Evolutionary conservation across 2,113 vertebrate genomes (phyloP), one percentile per base, ranked within the genome.

Genomic region (Sula dactylatra): DNA sequence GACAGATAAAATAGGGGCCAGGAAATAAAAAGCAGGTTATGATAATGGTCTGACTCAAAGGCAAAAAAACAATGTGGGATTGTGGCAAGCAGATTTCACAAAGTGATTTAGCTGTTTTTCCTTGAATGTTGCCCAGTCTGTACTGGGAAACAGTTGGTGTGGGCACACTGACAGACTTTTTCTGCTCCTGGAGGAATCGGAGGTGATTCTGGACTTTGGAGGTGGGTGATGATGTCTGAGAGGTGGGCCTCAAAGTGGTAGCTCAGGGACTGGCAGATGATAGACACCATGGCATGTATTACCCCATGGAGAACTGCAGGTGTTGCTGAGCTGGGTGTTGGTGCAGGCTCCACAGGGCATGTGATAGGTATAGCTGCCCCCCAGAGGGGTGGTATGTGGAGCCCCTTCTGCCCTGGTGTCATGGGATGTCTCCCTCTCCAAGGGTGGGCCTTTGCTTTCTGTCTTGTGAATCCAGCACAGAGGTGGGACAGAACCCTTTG

Each of bases 301-400:
- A 55, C 8, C 3, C 14, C 12, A 4, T 13, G 27, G 40, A 81
- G 44, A 65, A 3, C 54, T 21, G 32, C 0, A 2, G 0, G 1
- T 70, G 34, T 49, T 65, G 44, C 34, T 10, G 27, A 50, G 47
- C 6, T 72, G 49, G 22, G 11, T 76, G 31, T 34, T 62, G 15
- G 15, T 34, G 9, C 15, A 58, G 77, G 59, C 11, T 61, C 21
- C 18, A 31, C 16, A 34, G 24, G 47, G 58, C 36, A 19, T 6
- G 3, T n/a, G 36, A 10, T 5, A 9, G 77, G 69, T 56, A 56
- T 34, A 45, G 34, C 25, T 62, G 13, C 47, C 7, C 36, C 42
- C 38, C 13, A 17, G 90, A 54, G 22, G 2, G 3, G 4, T 40
- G n/a, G 13, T 9, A 7, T 65, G 21, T 67, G 45, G 13, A 34